phyloP scores from a whole-genome alignment of 2,797 vertebrate species.

The Ptychobarbus kaznakovi region DNA sequence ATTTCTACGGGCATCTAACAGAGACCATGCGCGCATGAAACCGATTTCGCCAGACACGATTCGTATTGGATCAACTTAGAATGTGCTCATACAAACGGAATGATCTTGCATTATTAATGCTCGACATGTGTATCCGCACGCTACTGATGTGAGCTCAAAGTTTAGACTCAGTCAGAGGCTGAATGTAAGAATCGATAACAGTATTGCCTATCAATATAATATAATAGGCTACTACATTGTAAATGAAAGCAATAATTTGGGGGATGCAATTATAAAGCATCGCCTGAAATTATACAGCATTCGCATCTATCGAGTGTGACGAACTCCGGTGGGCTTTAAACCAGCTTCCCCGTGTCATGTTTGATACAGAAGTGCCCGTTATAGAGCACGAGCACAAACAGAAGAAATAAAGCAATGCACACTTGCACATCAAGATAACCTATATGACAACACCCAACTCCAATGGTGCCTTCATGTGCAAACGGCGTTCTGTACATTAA shows the following conservation, averaged over 20 bases:
- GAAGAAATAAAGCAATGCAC: background rate
- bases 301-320: slow-evolving; percentile 22
- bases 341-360: background rate
- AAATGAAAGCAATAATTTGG: background rate
- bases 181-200: background rate
- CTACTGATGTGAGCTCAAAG: slow-evolving; percentile 5
- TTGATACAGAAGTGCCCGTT: slow-evolving; percentile 11
- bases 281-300: background rate
- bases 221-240: too few relatives aligned
- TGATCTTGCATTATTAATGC: background rate
- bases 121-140: background rate
- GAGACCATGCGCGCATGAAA: background rate
- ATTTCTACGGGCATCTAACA: background rate
- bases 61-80: background rate
- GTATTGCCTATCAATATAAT: background rate
- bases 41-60: background rate
- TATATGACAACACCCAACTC: slow-evolving; percentile 3
- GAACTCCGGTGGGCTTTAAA: slow-evolving; percentile 30
- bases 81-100: background rate
- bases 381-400: background rate
- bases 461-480: background rate
- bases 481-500: background rate
- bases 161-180: background rate
- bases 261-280: background rate
- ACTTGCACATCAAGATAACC: background rate